Conservation (phyloP, 2,888 invertebrate species). For the Lithophane leautieri region DNA sequence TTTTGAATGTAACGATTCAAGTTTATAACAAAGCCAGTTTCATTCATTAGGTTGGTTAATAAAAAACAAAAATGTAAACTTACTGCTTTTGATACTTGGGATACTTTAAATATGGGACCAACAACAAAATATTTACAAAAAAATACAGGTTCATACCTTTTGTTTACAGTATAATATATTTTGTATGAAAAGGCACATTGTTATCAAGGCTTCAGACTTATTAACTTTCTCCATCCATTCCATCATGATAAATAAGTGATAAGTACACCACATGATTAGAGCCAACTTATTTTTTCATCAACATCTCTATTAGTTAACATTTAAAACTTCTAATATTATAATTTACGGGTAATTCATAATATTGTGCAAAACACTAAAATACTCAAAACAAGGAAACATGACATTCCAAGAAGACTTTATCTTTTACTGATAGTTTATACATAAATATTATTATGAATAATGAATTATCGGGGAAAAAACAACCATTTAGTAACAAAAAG, state of each 20-base stretch:
- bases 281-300: background rate
- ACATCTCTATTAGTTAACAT: background rate
- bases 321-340: constrained; percentile 11
- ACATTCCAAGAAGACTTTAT: constrained; percentile 43
- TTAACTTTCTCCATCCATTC: too few relatives aligned
- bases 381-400: constrained; percentile 50
- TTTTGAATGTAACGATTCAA: constrained; percentile 24
- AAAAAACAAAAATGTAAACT: background rate
- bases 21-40: background rate
- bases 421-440: background rate
- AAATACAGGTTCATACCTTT: background rate
- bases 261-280: too few relatives aligned
- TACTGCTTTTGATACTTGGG: background rate
- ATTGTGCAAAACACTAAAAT: constrained; percentile 17
- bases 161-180: too few relatives aligned
- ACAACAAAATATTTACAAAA: background rate
- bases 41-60: background rate
- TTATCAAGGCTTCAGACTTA: background rate
- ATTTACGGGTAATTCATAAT: constrained; percentile 55
- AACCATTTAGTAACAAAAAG: background rate
- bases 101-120: background rate
- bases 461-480: background rate
- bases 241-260: background rate
- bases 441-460: constrained; percentile 1
- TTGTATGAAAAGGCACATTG: background rate